phyloP scores from a whole-genome alignment of 2,888 invertebrate genomes.

The Drosophila barbarae region DNA sequence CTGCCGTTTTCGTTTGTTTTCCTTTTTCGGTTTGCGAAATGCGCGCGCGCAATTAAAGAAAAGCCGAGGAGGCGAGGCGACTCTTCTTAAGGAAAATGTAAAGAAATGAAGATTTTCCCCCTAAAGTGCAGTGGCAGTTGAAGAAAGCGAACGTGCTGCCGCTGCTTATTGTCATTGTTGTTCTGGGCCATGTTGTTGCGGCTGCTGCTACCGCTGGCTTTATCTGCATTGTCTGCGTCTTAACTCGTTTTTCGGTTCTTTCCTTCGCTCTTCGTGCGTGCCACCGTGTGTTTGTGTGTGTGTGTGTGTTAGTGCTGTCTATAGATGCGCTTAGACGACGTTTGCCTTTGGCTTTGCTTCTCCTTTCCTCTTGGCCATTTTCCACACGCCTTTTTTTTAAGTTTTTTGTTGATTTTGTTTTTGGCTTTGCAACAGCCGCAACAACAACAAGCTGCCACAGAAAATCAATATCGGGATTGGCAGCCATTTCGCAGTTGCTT shows the following conservation, averaged over 20 bases:
- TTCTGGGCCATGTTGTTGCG: slow-evolving; percentile 37
- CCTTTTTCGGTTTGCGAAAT: slow-evolving; percentile 48
- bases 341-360: slow-evolving; percentile 23
- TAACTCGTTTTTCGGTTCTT: slow-evolving; percentile 59
- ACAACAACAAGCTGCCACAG: slow-evolving; percentile 31
- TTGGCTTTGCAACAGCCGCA: slow-evolving; percentile 19
- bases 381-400: slow-evolving; percentile 28
- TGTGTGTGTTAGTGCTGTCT: slow-evolving; percentile 7
- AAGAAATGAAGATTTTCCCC: slow-evolving; percentile 2
- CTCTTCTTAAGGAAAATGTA: slow-evolving; percentile 5
- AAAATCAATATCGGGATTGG: slow-evolving; percentile 46
- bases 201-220: slow-evolving; percentile 38
- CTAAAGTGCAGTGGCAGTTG: slow-evolving; percentile 4
- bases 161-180: slow-evolving; percentile 18
- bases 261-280: slow-evolving; percentile 6
- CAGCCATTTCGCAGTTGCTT: slow-evolving; percentile 23
- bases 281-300: not conserved
- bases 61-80: not conserved
- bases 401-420: not conserved
- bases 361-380: slow-evolving; percentile 11
- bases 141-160: slow-evolving; percentile 18
- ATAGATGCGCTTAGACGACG: slow-evolving; percentile 23
- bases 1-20: slow-evolving; percentile 34
- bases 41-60: slow-evolving; percentile 63
- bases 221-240: slow-evolving; percentile 58